Percentiles rank a stretch among this genome's conserved stretches.
phyloP scores from a whole-genome alignment of 2,888 invertebrate genomes.

The Eupithecia insigniata region DNA sequence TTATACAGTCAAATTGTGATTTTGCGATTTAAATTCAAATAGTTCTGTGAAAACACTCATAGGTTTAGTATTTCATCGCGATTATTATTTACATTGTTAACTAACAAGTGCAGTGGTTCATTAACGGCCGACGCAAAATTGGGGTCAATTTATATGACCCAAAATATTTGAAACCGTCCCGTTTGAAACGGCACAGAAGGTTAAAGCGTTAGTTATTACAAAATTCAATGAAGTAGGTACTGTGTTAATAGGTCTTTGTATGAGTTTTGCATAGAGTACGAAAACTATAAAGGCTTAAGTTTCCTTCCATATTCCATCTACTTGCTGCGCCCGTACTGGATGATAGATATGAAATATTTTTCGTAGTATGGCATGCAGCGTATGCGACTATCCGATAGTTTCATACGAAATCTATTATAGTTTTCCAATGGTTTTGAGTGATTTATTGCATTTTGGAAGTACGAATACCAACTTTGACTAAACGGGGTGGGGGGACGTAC shows the following conservation, averaged over 20 bases:
- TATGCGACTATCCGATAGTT: too few relatives aligned
- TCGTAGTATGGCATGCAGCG: too few relatives aligned
- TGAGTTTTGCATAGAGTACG: neutral
- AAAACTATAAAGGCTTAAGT: neutral
- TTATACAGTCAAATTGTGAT: neutral
- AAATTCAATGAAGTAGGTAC: neutral
- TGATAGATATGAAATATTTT: neutral
- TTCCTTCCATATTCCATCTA: neutral
- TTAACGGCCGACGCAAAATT: constrained; percentile 30
- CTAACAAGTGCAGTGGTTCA: constrained; percentile 36
- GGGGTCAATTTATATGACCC: constrained; percentile 37
- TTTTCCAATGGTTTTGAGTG: too few relatives aligned
- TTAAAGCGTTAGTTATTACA: constrained; percentile 9
- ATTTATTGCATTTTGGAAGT: too few relatives aligned
- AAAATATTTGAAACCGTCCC: constrained; percentile 33
- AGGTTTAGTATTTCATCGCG: neutral
- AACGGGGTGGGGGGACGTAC: too few relatives aligned
- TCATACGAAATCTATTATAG: too few relatives aligned
- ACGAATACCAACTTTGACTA: too few relatives aligned
- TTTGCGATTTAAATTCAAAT: neutral
- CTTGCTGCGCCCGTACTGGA: neutral
- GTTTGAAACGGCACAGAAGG: constrained; percentile 12
- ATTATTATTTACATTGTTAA: constrained; percentile 19
- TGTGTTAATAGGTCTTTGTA: neutral
- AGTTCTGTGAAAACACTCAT: neutral